These are phyloP conservation scores for Leptinotarsa rubiginosa DNA, from an alignment of 2,888 invertebrate species.

Conservation along the genomic window DNA sequence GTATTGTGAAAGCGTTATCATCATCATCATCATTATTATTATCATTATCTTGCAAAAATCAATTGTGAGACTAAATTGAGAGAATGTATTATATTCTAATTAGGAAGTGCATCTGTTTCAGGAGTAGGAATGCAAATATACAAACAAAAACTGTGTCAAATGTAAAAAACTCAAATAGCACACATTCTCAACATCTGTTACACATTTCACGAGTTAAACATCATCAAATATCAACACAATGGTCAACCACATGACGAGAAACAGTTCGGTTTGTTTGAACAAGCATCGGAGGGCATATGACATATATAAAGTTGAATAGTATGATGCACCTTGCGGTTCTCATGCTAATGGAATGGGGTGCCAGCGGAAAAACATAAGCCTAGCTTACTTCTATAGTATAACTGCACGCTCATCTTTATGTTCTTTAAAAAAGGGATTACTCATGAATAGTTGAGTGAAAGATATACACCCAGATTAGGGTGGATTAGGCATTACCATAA, in stretches of 20 bases:
- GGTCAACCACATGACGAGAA: slow-evolving; percentile 38
- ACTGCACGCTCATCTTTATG: slow-evolving; percentile 58
- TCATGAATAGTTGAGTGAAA: slow-evolving; percentile 62
- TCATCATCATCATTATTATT: too few relatives aligned
- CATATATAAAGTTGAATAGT: slow-evolving; percentile 44
- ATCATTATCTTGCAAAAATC: too few relatives aligned
- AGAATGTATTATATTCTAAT: not conserved
- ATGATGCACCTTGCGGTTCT: slow-evolving; percentile 57
- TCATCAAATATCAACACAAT: slow-evolving; percentile 39
- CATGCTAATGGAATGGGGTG: slow-evolving; percentile 57
- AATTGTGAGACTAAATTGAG: too few relatives aligned
- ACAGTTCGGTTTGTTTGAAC: slow-evolving; percentile 36
- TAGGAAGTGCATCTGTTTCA: slow-evolving; percentile 11
- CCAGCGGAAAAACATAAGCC: slow-evolving; percentile 44
- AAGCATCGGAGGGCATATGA: slow-evolving; percentile 32
- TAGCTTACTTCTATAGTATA: slow-evolving; percentile 47
- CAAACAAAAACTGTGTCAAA: slow-evolving; percentile 29
- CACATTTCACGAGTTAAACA: slow-evolving; percentile 35
- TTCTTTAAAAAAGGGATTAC: slow-evolving; percentile 58
- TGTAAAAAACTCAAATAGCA: slow-evolving; percentile 5
- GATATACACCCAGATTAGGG: slow-evolving; percentile 61
- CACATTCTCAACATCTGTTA: slow-evolving; percentile 36
- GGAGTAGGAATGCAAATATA: not conserved
- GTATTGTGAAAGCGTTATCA: too few relatives aligned
- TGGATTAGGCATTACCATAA: slow-evolving; percentile 59